Evolutionary conservation across 2,113 vertebrate species (phyloP), one percentile per base, ranked within the genome.

Genomic region (Lophotis ruficrista): DNA sequence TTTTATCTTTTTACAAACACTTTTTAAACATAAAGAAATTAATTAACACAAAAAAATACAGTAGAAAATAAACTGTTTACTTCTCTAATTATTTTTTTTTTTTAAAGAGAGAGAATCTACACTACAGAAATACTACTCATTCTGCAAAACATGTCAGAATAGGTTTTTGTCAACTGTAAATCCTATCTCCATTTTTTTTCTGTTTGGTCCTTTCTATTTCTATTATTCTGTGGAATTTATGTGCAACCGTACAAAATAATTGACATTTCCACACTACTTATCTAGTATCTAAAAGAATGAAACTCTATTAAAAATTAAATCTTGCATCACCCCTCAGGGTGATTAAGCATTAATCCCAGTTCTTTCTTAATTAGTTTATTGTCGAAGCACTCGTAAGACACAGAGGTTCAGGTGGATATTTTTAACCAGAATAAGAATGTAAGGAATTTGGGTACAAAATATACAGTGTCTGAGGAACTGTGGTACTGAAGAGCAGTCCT

Each of bases 1-100:
- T 3, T 1, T 24, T 14, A 18, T 33, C 3, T 64, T 4, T 12
- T 61, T 81, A 62, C 4, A 1, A 70, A 75, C 4, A 24, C 0
- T 31, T 79, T 82, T 58, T 56, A 83, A 81, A 89, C 3, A n/a
- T 12, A 65, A 79, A 64, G 2, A 48, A 68, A 68, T 12, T 1
- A 31, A 60, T 77, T 70, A 51, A 60, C 3, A 48, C 2, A 10
- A 38, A 57, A 62, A 10, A 16, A 16, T 3, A 3, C 10, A 41
- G 8, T 45, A n/a, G 12, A 21, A 71, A 54, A 80, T 23, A 35
- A n/a, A 71, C 7, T 23, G 5, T 28, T 89, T 61, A n/a, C 2
- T 66, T 75, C 33, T 83, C 12, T 21, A 87, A 56, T 50, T 58
- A 4, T 10, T 43, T 57, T 48, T 77, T 57, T 48, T 77, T 72